phyloP scores from a whole-genome alignment of 2,797 vertebrate genomes.

The Anguilla obscura region DNA sequence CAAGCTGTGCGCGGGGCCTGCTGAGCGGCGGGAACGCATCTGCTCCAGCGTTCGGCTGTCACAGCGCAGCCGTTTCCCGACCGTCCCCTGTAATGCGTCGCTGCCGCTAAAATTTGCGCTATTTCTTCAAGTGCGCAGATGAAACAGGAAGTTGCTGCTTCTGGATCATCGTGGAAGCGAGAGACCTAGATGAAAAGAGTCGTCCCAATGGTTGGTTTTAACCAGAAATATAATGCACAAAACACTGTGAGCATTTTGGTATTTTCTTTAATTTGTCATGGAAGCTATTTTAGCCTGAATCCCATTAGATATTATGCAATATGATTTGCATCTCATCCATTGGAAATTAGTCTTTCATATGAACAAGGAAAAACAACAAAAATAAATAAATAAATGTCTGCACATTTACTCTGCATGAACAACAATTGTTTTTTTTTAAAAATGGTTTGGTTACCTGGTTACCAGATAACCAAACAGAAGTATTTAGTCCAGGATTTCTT shows the following conservation, averaged over 20 bases:
- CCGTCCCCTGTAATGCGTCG: not conserved
- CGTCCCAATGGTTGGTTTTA: not conserved
- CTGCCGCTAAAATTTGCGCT: not conserved
- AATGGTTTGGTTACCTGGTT: not conserved
- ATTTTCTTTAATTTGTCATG: slow-evolving; percentile 13
- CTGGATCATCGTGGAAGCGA: not conserved
- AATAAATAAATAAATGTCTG: not conserved
- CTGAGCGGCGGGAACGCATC: slow-evolving; percentile 33
- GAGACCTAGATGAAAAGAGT: not conserved
- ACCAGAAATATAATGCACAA: not conserved
- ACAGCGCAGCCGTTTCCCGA: not conserved
- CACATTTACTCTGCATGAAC: not conserved
- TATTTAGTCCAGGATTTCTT: not conserved
- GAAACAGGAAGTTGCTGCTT: not conserved
- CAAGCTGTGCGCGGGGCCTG: not conserved
- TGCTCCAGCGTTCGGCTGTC: slow-evolving; percentile 40
- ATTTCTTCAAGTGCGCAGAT: not conserved
- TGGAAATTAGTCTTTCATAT: not conserved
- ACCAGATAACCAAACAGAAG: not conserved
- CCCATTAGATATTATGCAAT: slow-evolving; percentile 34
- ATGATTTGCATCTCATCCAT: slow-evolving; percentile 25
- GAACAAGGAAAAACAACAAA: slow-evolving; percentile 15
- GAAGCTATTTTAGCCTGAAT: slow-evolving; percentile 24
- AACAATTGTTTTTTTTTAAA: not conserved
- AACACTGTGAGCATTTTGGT: slow-evolving; percentile 17